Evolutionary conservation across 2,797 vertebrate species (phyloP), one percentile per base, ranked within the genome.

Genomic region (Hippopotamyrus pictus): DNA sequence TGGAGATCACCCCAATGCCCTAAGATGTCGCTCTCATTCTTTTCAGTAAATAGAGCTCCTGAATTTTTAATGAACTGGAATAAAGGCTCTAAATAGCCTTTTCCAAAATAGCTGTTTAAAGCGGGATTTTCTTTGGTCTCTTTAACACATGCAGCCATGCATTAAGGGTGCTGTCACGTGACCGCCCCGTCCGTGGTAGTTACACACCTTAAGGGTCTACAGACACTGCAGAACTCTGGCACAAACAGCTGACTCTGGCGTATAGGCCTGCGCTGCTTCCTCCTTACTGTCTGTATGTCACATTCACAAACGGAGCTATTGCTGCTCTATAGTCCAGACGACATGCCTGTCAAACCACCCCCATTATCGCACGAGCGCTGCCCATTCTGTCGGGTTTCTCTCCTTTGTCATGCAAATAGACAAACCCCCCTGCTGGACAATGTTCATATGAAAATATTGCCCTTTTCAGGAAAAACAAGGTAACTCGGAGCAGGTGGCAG

Each of bases 31-130:
- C 73, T 44, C 33, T 79, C 41, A 44, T 79, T 41, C 73, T 79
- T 73, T 73, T 19, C 73, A 79, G 73, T 41, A 79, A 79, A 79
- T 41, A 79, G 73, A 79, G 5, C 73, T 79, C 37, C 37, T 79
- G 73, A 44, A 79, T 79, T 44, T 79, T 79, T 79, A 19, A 79
- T 79, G 73, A 19, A 44, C 73, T 79, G 73, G 37, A 29, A 79
- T 41, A 14, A 11, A 79, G 41, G 37, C 73, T 79, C 41, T 79
- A 79, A 79, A 79, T 79, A 79, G 37, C 19, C 19, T 41, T 79
- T 79, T 79, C 73, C 73, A 79, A 79, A 79, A 79, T 44, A 41
- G 25, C 37, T 79, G 73, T 79, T 79, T 79, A 79, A 79, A 44
- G 73, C 2, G 1, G 37, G 73, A 79, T 79, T 69, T 69, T 69